Conservation (phyloP, 2,113 vertebrate species). For the Corvus cornix region DNA sequence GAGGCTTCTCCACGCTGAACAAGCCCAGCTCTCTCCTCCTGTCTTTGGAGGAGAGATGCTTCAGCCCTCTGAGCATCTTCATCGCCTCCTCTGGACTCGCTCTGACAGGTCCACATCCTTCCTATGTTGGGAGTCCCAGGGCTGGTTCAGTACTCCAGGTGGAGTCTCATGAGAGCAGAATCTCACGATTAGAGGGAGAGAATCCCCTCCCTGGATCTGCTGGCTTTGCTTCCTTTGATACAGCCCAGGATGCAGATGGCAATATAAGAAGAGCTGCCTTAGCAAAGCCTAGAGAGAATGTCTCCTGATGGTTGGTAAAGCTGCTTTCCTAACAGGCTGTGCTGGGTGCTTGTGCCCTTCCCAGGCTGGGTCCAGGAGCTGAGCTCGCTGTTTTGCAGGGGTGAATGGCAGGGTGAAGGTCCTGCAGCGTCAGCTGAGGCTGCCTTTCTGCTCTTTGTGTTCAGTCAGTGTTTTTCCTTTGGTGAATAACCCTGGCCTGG, state of each 20-base stretch:
- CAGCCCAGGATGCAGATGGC: background rate
- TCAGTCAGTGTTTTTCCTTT: background rate
- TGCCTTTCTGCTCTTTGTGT: background rate
- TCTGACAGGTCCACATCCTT: background rate
- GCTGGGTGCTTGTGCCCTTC: background rate
- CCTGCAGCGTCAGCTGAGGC: background rate
- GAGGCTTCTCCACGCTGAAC: background rate
- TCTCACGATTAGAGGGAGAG: background rate
- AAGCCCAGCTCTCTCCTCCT: background rate
- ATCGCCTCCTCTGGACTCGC: background rate
- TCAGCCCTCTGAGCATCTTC: background rate
- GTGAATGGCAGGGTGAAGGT: background rate
- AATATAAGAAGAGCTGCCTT: background rate
- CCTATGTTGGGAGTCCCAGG: background rate
- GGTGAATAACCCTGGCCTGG: background rate
- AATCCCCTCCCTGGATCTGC: background rate
- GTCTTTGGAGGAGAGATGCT: background rate
- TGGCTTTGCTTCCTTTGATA: background rate
- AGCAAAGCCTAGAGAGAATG: background rate
- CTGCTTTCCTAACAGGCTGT: background rate
- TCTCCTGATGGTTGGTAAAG: background rate
- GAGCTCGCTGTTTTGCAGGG: background rate
- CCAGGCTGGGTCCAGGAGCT: background rate
- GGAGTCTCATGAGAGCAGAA: background rate
- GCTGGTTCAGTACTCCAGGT: background rate